Evolutionary conservation across 2,888 invertebrate genomes (phyloP), one percentile per base, ranked within the genome.

Genomic region (Hemistola chrysoprasaria): DNA sequence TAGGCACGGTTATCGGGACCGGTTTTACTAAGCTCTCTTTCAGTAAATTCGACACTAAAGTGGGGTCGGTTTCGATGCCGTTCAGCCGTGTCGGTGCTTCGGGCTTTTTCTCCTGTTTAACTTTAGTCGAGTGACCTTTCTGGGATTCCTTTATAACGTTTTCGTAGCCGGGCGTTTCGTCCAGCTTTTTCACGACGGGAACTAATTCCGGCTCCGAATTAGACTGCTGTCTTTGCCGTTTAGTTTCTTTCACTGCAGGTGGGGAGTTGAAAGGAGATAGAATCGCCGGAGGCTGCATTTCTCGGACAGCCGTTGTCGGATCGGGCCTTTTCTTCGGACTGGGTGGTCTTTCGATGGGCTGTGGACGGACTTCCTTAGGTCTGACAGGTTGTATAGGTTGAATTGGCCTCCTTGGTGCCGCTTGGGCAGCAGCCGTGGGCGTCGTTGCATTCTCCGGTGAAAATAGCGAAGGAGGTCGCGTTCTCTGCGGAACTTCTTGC

Each of bases 11-110:
- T 41, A 86, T 89, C 1, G 88, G 87, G 0, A 65, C 82, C 0
- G 88, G 87, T 50, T 85, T 85, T 0, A 89, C 91, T 31, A 92
- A 68, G 47, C 91, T 91, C 51, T 93, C 93, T 64, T 94, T 93
- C 1, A 94, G 72, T 25, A 94, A 72, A 60, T 91, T 93, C n/a
- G 93, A 93, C 11, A 94, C 94, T 58, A 93, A 58, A 4, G 92
- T 92, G 0, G 94, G 93, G 60, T 94, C 93, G 0, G 93, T 93
- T 74, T 94, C 94, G 6, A 93, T 92, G 4, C 93, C 93, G 57
- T 94, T 93, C 0, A 92, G 53, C 0, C 56, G 47, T 6, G 59
- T 28, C 0, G 59, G 52, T 5, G 84, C 83, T 10, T 50, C 50
- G 1, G 81, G 77, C 32, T 84, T 83, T 4, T 85, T 73, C 22